Evolutionary conservation across 35 echinoderm and acorn worm species (phyloP).

Genomic region (Apostichopus parvimensis): DNA sequence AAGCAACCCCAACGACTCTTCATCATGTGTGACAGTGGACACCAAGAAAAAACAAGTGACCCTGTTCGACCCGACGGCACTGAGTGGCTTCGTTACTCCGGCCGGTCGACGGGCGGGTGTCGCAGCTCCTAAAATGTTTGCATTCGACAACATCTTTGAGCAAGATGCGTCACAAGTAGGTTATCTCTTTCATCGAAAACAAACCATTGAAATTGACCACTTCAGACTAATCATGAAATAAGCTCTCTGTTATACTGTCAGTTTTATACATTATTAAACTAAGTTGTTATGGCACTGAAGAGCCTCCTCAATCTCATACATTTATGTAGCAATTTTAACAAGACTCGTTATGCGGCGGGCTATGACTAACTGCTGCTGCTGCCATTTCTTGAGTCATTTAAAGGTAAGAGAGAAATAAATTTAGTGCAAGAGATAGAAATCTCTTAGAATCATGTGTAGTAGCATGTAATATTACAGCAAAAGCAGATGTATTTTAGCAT

Average conservation of each 20-base stretch:
- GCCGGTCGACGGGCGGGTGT: constrained; percentile 88
- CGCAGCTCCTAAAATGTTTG: constrained; percentile 98
- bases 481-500: neutral
- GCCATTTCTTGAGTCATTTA: constrained; percentile 19
- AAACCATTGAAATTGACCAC: neutral
- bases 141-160: constrained; percentile 91
- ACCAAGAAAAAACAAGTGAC: constrained; percentile 98
- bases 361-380: neutral
- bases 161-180: constrained; percentile 93
- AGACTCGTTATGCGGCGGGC: neutral
- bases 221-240: neutral
- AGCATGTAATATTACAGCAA: neutral
- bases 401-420: neutral
- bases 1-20: constrained; percentile 76
- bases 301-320: constrained; percentile 16
- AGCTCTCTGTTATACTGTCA: neutral
- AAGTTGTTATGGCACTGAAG: neutral
- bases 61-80: constrained; percentile 93
- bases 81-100: constrained; percentile 80
- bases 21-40: constrained; percentile 93
- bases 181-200: neutral
- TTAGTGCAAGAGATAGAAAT: neutral
- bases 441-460: neutral
- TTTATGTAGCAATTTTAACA: constrained; percentile 23
- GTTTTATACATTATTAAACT: neutral